Evolutionary conservation across 2,888 invertebrate species (phyloP), one percentile per base, ranked within the genome.

Genomic region (Lithophane semibrunnea): DNA sequence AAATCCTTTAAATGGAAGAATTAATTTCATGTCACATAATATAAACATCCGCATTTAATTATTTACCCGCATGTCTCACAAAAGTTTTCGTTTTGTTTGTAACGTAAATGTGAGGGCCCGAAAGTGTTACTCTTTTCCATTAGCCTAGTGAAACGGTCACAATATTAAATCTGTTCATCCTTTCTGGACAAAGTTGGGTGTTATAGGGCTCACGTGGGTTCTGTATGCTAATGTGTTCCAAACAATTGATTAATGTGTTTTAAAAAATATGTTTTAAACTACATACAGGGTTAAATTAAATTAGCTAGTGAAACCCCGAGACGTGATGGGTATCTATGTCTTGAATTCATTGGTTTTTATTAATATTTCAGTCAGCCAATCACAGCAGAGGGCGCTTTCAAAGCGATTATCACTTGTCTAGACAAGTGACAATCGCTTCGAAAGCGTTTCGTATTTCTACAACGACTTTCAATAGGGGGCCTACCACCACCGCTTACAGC

Each of bases 101-200:
- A 54, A 79, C 29, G 73, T 60, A 65, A 86, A 86, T 60, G 70
- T 42, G 65, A 49, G 73, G 77, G 69, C 29, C 70, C 75, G 12
- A 70, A 82, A 82, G 82, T 84, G 88, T 86, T 83, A 88, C 84
- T 88, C 86, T 80, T 88, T 84, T 81, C 87, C 84, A 88, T 86
- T 87, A 86, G 71, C 52, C 47, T 75, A 69, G 66, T 83, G 76
- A 79, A 89, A 85, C 73, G 81, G 80, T 47, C 73, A 69, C 80
- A 81, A 82, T 87, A 89, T 89, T 88, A 90, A 89, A 89, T 90
- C 87, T 84, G 87, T 77, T 84, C 56, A 80, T 79, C 89, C 88
- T 82, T 74, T 83, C 76, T 80, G 83, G 66, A 78, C 77, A 75
- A 89, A 89, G 86, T 87, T 85, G 73, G 72, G 78, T 65, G 77